Percentiles rank a stretch among this genome's conserved stretches.
Evolutionary conservation across 2,797 vertebrate genomes (phyloP).

Genomic region (Tarsius wallacei): DNA sequence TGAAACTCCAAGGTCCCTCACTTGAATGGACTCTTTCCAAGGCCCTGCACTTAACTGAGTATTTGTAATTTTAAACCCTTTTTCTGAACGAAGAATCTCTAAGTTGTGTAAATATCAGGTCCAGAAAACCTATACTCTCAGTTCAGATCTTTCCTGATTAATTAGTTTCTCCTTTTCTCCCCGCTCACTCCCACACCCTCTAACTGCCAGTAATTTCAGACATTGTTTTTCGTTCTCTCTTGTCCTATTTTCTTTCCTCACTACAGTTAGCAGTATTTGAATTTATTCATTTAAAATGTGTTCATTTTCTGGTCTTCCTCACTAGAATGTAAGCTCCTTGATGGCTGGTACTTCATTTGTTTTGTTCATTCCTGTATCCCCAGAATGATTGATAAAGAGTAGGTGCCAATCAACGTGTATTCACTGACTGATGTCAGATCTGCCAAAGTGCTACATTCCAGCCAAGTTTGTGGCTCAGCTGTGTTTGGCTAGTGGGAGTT

Average conservation of each 20-base stretch:
- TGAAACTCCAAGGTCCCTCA: neutral
- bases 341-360: neutral
- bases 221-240: neutral
- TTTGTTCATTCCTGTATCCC: neutral
- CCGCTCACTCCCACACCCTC: neutral
- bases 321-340: neutral
- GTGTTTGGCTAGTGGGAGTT: neutral
- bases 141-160: neutral
- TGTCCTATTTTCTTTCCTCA: neutral
- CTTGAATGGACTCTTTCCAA: neutral
- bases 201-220: neutral
- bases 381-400: neutral
- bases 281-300: constrained; percentile 53
- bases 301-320: neutral
- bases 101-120: neutral
- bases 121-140: neutral
- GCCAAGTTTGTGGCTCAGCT: neutral
- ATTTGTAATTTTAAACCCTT: constrained; percentile 22
- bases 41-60: neutral
- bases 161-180: neutral
- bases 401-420: neutral
- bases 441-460: neutral
- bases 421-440: neutral
- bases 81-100: neutral
- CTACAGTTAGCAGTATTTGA: neutral